A percentile compares a stretch with the other conserved stretches of the same genome.
Evolutionary conservation across 2,888 invertebrate species (phyloP).

Genomic region (Drosophila austrosaltans): DNA sequence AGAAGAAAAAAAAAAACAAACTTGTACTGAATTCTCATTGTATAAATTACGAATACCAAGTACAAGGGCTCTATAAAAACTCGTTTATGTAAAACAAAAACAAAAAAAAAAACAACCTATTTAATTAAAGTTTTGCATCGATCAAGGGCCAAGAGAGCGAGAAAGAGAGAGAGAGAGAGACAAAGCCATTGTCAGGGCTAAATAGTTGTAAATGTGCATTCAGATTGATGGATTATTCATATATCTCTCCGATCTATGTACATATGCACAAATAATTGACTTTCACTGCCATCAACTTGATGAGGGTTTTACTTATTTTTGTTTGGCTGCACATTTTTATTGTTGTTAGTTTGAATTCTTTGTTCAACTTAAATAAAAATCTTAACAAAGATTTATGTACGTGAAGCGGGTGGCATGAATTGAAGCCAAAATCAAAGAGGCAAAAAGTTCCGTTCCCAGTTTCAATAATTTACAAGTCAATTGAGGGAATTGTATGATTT

Average conservation of each 20-base stretch:
- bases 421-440: slow-evolving; percentile 32
- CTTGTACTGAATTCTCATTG: slow-evolving; percentile 51
- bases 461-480: slow-evolving; percentile 66
- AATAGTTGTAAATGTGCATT: slow-evolving; percentile 1
- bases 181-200: slow-evolving; percentile 39
- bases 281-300: slow-evolving; percentile 29
- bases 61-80: slow-evolving; percentile 45
- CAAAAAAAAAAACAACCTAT: slow-evolving; percentile 34
- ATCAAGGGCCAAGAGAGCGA: slow-evolving; percentile 32
- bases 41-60: slow-evolving; percentile 40
- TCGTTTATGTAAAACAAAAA: slow-evolving; percentile 55
- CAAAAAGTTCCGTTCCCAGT: neutral
- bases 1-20: slow-evolving; percentile 20
- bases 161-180: slow-evolving; percentile 3
- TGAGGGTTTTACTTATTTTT: slow-evolving; percentile 43
- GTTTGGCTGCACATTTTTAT: slow-evolving; percentile 41
- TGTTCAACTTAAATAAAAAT: slow-evolving; percentile 43
- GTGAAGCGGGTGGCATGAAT: slow-evolving; percentile 15
- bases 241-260: slow-evolving; percentile 21
- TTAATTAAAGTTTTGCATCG: slow-evolving; percentile 58
- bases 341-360: neutral
- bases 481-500: slow-evolving; percentile 67
- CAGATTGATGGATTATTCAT: slow-evolving; percentile 4
- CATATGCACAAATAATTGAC: slow-evolving; percentile 42
- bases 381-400: slow-evolving; percentile 70